phyloP scores from a whole-genome alignment of 2,888 invertebrate species.

The Cyclophora punctaria region DNA sequence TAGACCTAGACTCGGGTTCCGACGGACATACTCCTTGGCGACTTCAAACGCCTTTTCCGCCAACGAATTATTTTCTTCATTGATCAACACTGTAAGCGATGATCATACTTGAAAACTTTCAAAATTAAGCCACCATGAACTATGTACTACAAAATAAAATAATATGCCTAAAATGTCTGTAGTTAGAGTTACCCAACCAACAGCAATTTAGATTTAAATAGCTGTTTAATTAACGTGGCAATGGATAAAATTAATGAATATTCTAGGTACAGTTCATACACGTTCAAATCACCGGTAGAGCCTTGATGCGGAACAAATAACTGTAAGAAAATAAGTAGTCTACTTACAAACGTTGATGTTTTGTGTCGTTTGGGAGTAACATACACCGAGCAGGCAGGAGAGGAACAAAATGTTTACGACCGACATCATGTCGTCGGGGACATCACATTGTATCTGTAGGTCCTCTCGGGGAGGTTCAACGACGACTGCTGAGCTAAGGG shows the following conservation, averaged over 20 bases:
- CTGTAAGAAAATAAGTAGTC: constrained; percentile 2
- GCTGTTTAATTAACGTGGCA: constrained; percentile 13
- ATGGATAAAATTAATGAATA: constrained; percentile 16
- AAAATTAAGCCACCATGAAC: too few relatives aligned
- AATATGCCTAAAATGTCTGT: too few relatives aligned
- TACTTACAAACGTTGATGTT: constrained; percentile 84
- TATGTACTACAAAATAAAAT: too few relatives aligned
- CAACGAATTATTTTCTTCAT: constrained; percentile 82
- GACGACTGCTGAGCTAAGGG: constrained; percentile 15
- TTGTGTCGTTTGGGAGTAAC: constrained; percentile 77
- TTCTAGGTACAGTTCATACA: constrained; percentile 10
- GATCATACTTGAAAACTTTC: background rate
- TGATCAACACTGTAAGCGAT: constrained; percentile 78
- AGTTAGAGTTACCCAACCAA: constrained; percentile 6
- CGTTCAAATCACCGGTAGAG: constrained; percentile 11
- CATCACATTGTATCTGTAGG: background rate
- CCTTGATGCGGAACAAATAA: constrained; percentile 17
- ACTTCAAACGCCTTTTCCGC: constrained; percentile 83
- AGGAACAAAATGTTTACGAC: constrained; percentile 25
- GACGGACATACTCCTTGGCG: constrained; percentile 80
- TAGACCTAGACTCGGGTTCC: constrained; percentile 80
- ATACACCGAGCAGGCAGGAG: constrained; percentile 18
- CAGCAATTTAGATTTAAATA: constrained; percentile 15
- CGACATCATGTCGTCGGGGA: constrained; percentile 20
- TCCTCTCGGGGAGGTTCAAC: constrained; percentile 2